phyloP scores from a whole-genome alignment of 2,797 vertebrate species.

The Odontamblyopus rebecca region DNA sequence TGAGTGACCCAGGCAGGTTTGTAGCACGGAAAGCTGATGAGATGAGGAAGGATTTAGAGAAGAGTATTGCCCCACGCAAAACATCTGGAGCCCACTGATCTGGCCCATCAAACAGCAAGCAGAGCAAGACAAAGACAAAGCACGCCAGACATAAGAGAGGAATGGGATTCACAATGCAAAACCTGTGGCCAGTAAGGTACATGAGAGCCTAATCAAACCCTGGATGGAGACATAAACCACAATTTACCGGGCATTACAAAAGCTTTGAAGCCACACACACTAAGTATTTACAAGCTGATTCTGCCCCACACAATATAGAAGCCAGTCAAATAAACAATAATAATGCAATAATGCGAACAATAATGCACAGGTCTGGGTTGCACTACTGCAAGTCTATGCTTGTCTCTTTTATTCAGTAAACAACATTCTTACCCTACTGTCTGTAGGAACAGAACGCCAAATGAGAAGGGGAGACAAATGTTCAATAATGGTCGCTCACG shows the following conservation, averaged over 20 bases:
- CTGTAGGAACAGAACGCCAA: constrained; percentile 40
- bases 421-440: constrained; percentile 57
- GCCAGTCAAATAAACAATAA: constrained; percentile 46
- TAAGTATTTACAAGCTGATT: constrained; percentile 38
- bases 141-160: constrained; percentile 40
- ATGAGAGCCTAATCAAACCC: constrained; percentile 52
- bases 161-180: constrained; percentile 45
- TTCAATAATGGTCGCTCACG: constrained; percentile 49
- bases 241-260: constrained; percentile 43
- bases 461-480: constrained; percentile 61
- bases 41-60: constrained; percentile 32
- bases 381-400: constrained; percentile 54
- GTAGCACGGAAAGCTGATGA: constrained; percentile 51
- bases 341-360: constrained; percentile 27
- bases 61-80: constrained; percentile 34
- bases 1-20: constrained; percentile 54
- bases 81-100: constrained; percentile 68
- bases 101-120: constrained; percentile 52
- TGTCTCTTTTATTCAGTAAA: constrained; percentile 49
- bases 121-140: constrained; percentile 56
- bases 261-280: constrained; percentile 49
- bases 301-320: constrained; percentile 26
- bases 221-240: constrained; percentile 49
- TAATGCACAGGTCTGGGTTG: constrained; percentile 54
- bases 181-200: constrained; percentile 57